These are phyloP conservation scores for Apocheima hispidaria DNA, from an alignment of 2,888 invertebrate species.

Conservation along the genomic window DNA sequence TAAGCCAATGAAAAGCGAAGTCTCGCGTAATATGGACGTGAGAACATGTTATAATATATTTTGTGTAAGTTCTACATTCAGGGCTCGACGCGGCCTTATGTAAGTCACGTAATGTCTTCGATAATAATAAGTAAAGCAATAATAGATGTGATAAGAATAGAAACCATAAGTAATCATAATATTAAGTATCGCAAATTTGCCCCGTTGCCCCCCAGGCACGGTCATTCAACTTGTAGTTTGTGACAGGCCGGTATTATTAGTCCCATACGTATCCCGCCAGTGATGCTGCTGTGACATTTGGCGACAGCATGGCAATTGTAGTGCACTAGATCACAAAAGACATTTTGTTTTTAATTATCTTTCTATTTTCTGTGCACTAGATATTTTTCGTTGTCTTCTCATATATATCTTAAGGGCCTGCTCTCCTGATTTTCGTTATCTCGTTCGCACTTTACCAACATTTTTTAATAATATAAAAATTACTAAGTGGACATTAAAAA, in stretches of 20 bases:
- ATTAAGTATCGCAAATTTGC: slow-evolving; percentile 1
- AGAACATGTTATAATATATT: not conserved
- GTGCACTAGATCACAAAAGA: no score
- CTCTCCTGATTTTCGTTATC: no score
- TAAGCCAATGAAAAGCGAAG: not conserved
- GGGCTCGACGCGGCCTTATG: slow-evolving; percentile 10
- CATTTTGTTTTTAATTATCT: no score
- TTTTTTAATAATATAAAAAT: no score
- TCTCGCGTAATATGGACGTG: not conserved
- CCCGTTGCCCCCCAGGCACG: slow-evolving; percentile 2
- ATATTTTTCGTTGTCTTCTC: no score
- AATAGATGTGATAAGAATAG: no score
- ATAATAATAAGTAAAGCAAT: no score
- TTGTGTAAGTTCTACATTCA: slow-evolving; percentile 21
- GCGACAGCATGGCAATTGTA: slow-evolving; percentile 12
- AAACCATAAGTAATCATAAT: no score
- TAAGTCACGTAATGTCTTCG: slow-evolving; percentile 13
- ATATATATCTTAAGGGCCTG: no score
- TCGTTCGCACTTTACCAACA: no score
- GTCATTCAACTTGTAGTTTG: slow-evolving; percentile 10
- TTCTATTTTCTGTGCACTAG: no score
- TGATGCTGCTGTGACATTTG: slow-evolving; percentile 6
- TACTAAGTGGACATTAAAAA: no score
- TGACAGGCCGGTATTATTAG: slow-evolving; percentile 10
- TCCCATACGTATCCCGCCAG: slow-evolving; percentile 9